A percentile compares a stretch with the other conserved stretches of the same genome.
Evolutionary conservation across 2,113 vertebrate species (phyloP).

Genomic region (Boulengeromyrus knoepffleri): DNA sequence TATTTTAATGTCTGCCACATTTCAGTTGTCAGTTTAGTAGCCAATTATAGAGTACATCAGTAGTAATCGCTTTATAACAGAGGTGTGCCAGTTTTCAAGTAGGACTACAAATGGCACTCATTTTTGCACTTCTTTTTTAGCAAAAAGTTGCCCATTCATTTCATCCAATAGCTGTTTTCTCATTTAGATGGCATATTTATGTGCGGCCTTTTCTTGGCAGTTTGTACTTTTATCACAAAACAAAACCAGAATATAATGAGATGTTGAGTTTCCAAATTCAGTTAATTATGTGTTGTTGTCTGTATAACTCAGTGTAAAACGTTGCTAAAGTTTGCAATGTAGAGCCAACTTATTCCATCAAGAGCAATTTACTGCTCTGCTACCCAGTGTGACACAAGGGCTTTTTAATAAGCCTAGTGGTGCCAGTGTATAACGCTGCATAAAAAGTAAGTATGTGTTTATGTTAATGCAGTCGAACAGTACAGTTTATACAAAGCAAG

Average conservation of each 20-base stretch:
- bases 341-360: conserved; percentile 42
- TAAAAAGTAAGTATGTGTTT: conserved; percentile 16
- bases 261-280: conserved; percentile 9
- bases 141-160: background rate
- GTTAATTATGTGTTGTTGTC: conserved; percentile 27
- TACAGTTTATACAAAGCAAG: conserved; percentile 9
- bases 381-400: conserved; percentile 40
- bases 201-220: background rate
- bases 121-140: background rate
- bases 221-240: conserved; percentile 3
- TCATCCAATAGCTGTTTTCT: background rate
- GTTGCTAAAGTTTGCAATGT: conserved; percentile 29
- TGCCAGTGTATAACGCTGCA: conserved; percentile 30
- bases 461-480: conserved; percentile 12
- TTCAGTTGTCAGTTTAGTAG: background rate
- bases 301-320: conserved; percentile 30
- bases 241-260: conserved; percentile 7
- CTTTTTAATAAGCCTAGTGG: conserved; percentile 29
- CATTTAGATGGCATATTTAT: background rate
- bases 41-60: background rate
- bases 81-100: background rate
- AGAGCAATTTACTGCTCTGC: conserved; percentile 42
- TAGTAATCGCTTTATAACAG: background rate
- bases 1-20: background rate
- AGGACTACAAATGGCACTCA: background rate